Conservation (phyloP, 2,888 invertebrate genomes). For the Eilema caniola region DNA sequence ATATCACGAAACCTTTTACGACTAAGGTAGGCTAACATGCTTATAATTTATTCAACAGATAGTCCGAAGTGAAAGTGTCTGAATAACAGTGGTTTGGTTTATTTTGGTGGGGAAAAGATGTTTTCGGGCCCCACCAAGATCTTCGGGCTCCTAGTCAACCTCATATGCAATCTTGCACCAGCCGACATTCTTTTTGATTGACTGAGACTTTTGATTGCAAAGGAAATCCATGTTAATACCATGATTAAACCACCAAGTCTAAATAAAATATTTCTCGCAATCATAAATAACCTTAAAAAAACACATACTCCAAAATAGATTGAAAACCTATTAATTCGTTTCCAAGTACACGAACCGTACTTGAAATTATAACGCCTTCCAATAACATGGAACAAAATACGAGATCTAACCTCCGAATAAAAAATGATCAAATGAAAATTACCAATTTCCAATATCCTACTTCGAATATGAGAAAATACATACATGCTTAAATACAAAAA, state of each 20-base stretch:
- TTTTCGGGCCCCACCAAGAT: no score
- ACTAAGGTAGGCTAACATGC: conserved; percentile 19
- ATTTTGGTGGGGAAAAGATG: no score
- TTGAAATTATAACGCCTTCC: neutral
- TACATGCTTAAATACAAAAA: conserved; percentile 32
- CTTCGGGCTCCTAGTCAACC: no score
- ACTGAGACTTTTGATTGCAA: no score
- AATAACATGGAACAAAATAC: conserved; percentile 23
- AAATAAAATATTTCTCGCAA: no score
- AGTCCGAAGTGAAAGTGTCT: conserved; percentile 1
- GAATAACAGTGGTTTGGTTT: no score
- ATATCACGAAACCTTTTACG: conserved; percentile 13
- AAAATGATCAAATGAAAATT: conserved; percentile 40
- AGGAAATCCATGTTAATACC: no score
- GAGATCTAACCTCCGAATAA: conserved; percentile 23
- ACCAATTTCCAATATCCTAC: conserved; percentile 46
- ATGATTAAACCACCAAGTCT: no score
- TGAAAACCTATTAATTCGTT: neutral
- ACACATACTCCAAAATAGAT: neutral
- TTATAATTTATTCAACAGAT: conserved; percentile 26
- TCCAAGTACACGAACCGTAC: neutral
- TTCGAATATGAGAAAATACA: conserved; percentile 33
- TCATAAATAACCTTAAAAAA: neutral
- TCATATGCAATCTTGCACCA: no score
- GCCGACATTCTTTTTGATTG: no score